phyloP scores from a whole-genome alignment of 2,888 invertebrate genomes.

The Orthosia gothica region DNA sequence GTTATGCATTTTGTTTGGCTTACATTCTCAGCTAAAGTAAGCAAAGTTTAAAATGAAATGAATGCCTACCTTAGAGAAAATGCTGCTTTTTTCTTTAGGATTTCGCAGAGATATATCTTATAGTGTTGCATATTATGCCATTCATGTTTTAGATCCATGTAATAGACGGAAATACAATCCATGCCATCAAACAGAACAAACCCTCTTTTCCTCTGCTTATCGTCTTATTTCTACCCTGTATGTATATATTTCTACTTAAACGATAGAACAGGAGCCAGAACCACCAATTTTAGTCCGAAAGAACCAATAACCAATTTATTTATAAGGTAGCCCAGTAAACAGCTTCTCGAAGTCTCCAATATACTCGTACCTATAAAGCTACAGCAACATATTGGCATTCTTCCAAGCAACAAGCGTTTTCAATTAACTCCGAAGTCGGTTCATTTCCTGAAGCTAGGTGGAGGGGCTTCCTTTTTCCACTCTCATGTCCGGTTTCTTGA shows the following conservation, averaged over 20 bases:
- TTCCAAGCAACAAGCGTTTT: constrained; percentile 62
- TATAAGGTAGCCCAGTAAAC: constrained; percentile 8
- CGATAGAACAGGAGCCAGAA: background rate
- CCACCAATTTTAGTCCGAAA: background rate
- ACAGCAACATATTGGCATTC: constrained; percentile 50
- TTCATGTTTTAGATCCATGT: too few relatives aligned
- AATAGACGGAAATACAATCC: too few relatives aligned
- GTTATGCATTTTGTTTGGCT: too few relatives aligned
- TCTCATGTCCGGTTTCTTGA: constrained; percentile 63
- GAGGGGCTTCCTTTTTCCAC: constrained; percentile 61
- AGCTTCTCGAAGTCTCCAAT: background rate
- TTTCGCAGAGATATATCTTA: too few relatives aligned
- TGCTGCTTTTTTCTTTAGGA: too few relatives aligned
- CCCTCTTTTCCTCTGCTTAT: too few relatives aligned
- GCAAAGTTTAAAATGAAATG: too few relatives aligned
- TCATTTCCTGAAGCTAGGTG: constrained; percentile 64
- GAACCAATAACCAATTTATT: background rate
- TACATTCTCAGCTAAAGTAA: too few relatives aligned
- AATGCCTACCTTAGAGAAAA: background rate
- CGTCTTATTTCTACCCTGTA: background rate
- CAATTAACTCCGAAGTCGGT: constrained; percentile 65
- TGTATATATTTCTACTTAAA: background rate
- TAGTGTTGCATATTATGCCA: too few relatives aligned
- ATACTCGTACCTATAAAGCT: constrained; percentile 9
- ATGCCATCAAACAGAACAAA: too few relatives aligned